Percentiles rank a stretch among this genome's conserved stretches.
Conservation (phyloP, 2,888 invertebrate genomes). For the Aphidoletes aphidimyza region DNA sequence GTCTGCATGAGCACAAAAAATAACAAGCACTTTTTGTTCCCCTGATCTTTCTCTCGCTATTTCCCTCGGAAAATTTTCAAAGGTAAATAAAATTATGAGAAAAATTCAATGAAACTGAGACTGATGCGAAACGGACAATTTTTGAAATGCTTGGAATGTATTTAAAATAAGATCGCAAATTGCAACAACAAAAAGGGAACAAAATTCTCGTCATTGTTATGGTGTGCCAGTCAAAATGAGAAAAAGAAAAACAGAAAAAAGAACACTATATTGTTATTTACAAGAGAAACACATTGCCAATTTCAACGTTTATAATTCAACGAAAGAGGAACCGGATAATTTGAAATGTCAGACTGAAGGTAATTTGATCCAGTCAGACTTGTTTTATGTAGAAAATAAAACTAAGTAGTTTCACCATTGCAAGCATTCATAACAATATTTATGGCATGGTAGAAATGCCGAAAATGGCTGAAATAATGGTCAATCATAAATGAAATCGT, state of each 20-base stretch:
- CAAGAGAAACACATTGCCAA: too few species aligned
- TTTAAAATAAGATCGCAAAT: background rate
- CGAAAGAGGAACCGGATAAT: background rate
- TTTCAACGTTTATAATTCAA: background rate
- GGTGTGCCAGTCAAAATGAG: too few species aligned
- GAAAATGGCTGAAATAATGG: background rate
- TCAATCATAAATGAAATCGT: constrained; percentile 6
- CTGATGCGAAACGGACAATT: constrained; percentile 7
- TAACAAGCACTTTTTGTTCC: constrained; percentile 13
- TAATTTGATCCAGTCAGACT: background rate
- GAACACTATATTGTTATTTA: too few species aligned
- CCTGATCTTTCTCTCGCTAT: too few species aligned
- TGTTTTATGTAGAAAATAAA: background rate
- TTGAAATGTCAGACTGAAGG: background rate
- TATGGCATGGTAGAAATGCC: background rate
- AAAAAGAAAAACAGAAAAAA: too few species aligned
- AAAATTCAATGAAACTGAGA: constrained; percentile 23
- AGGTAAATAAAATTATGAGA: constrained; percentile 8
- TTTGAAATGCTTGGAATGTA: background rate
- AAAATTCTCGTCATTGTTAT: background rate
- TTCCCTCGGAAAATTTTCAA: background rate
- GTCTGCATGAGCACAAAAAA: background rate
- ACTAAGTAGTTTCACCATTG: background rate
- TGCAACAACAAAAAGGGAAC: background rate
- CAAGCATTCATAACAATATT: background rate